phyloP scores from a whole-genome alignment of 2,113 vertebrate species.

The Terrapene triunguis region DNA sequence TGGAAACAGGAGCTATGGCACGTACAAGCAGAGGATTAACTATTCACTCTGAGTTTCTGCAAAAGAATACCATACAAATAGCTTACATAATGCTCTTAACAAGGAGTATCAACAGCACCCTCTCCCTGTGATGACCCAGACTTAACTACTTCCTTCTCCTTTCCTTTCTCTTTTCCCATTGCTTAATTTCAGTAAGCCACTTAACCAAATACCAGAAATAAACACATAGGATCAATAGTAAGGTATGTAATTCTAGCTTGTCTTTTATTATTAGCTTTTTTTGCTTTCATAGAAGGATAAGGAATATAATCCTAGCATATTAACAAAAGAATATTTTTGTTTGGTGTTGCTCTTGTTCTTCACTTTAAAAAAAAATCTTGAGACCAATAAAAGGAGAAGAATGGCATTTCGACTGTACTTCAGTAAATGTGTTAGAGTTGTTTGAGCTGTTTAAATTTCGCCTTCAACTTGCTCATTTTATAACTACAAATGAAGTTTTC shows the following conservation, averaged over 20 bases:
- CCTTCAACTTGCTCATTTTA: background rate
- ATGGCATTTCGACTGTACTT: background rate
- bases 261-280: conserved; percentile 9
- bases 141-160: background rate
- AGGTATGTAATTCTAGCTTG: background rate
- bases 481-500: background rate
- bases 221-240: background rate
- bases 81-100: background rate
- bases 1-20: conserved; percentile 26
- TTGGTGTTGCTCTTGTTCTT: background rate
- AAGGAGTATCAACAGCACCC: background rate
- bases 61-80: background rate
- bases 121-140: background rate
- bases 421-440: background rate
- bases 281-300: background rate
- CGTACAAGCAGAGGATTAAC: conserved; percentile 13
- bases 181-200: background rate
- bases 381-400: background rate
- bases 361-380: background rate
- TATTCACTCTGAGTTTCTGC: background rate
- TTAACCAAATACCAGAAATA: background rate
- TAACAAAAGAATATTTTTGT: background rate
- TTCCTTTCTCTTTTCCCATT: background rate
- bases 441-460: background rate
- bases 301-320: background rate